Conservation (phyloP, 2,888 invertebrate genomes). For the Philereme vetulata region DNA sequence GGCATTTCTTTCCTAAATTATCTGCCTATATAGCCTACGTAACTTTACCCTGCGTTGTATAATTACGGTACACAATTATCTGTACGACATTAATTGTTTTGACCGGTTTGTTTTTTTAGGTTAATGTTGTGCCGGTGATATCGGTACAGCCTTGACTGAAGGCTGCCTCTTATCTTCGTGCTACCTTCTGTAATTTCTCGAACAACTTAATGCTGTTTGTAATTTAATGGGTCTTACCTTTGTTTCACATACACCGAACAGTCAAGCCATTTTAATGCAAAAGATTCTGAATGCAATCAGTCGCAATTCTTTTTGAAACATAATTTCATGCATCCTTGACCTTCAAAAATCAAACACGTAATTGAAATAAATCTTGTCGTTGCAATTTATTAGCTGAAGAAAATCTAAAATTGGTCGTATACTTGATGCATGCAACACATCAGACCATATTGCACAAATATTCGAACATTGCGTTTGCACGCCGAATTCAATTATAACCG, state of each 20-base stretch:
- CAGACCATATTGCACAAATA: slow-evolving; percentile 13
- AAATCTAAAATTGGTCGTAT: slow-evolving; percentile 12
- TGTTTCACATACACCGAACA: no score
- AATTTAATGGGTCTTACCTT: background rate
- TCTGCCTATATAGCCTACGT: no score
- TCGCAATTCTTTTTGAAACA: no score
- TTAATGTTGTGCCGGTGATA: slow-evolving; percentile 50
- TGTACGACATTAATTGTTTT: slow-evolving; percentile 34
- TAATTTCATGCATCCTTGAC: slow-evolving; percentile 15
- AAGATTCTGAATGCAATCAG: no score
- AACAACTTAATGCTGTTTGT: slow-evolving; percentile 30
- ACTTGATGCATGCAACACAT: slow-evolving; percentile 8
- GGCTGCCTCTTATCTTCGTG: slow-evolving; percentile 47
- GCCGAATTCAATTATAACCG: slow-evolving; percentile 14
- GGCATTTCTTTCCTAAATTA: no score
- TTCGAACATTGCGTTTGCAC: background rate
- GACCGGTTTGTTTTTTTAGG: slow-evolving; percentile 51
- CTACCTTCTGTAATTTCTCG: slow-evolving; percentile 12
- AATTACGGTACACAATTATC: slow-evolving; percentile 4
- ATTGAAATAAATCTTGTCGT: slow-evolving; percentile 6
- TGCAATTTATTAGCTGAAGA: slow-evolving; percentile 23
- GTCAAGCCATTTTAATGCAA: no score
- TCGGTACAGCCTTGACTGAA: slow-evolving; percentile 53
- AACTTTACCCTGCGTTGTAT: background rate
- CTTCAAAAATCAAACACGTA: slow-evolving; percentile 13